Evolutionary conservation across 2,113 vertebrate genomes (phyloP), one percentile per base, ranked within the genome.

Genomic region (Natator depressus): DNA sequence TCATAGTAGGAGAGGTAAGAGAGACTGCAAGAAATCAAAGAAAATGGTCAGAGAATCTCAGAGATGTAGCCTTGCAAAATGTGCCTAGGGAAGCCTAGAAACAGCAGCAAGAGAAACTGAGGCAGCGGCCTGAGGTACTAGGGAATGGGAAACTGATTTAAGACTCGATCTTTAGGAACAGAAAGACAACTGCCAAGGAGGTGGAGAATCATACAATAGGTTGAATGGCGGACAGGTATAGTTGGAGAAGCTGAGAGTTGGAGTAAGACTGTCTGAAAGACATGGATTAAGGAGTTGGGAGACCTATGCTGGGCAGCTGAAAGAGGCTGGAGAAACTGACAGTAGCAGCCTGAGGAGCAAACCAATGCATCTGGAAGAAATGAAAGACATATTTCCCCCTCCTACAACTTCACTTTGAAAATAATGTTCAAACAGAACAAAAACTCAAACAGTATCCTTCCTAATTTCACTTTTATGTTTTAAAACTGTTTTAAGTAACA

Each of bases 401-500:
- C 94, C 84, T 93, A 89, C 86, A 97, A 96, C 49, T 95, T 97
- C 88, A 90, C 92, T 98, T 98, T 97, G 94, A 97, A 97, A 96
- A 96, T 91, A 96, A 83, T 42, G 96, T 97, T 97, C 90, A 91
- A 94, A 93, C 42, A 86, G 84, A 97, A 89, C 27, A 92, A 94
- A 75, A 27, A 46, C 54, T 87, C 72, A 89, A 94, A 95, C 76
- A 93, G 53, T 95, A 85, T 90, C 89, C 57, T 95, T 95, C 81
- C 82, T 84, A 92, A 94, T 97, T 96, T 97, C n/a, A 88, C 76
- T 85, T 97, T 81, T 96, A 82, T 97, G 84, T 94, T 98, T 87
- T 79, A 92, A 76, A 96, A 93, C 46, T 8, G n/a, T 53, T 96
- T 94, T 96, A 94, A 98, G 65, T 95, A 96, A 93, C 75, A 95